Conservation (phyloP, 2,113 vertebrate genomes). For the Aptenodytes patagonicus region DNA sequence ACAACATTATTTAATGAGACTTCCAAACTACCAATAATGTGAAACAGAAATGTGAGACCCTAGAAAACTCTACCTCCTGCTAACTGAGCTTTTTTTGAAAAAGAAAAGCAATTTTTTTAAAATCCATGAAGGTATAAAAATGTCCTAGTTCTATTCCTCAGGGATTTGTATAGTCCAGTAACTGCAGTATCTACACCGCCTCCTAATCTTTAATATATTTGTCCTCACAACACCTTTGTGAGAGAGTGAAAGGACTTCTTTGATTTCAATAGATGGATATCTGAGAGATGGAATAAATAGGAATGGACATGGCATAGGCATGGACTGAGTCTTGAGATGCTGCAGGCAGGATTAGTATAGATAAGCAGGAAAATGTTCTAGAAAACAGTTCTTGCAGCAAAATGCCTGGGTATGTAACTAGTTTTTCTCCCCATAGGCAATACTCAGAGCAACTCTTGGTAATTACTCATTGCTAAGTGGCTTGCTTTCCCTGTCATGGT, state of each 20-base stretch:
- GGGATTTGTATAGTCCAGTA: not conserved
- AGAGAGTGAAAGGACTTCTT: not conserved
- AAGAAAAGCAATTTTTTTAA: not conserved
- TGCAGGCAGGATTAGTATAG: not conserved
- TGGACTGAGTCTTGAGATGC: not conserved
- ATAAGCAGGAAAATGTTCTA: not conserved
- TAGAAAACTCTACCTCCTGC: not conserved
- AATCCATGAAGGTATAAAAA: not conserved
- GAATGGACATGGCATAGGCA: not conserved
- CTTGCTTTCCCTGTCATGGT: not conserved
- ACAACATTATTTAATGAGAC: not conserved
- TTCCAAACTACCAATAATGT: conserved; percentile 14
- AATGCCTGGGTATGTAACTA: accelerated
- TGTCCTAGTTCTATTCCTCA: not conserved
- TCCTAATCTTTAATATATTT: not conserved
- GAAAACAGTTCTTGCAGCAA: not conserved
- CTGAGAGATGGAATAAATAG: not conserved
- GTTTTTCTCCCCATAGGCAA: not conserved
- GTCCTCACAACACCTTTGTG: not conserved
- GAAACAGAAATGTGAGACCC: not conserved
- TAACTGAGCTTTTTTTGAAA: not conserved
- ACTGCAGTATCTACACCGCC: not conserved
- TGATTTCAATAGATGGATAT: not conserved
- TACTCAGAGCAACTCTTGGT: not conserved
- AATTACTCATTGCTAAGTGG: not conserved